These are phyloP conservation scores for Florisuga fusca DNA, from an alignment of 2,797 vertebrate genomes.

Conservation along the genomic window DNA sequence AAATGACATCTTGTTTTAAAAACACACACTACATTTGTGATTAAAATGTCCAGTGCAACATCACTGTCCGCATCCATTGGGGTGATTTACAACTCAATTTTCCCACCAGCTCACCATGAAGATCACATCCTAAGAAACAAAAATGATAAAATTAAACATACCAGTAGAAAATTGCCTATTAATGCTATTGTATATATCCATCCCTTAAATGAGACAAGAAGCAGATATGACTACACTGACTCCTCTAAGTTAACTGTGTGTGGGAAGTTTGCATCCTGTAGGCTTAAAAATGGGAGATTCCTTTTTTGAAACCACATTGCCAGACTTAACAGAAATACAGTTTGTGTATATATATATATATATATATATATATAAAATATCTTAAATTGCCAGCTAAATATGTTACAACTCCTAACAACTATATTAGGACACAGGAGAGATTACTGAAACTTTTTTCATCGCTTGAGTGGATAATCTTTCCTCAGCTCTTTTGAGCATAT, in stretches of 20 bases:
- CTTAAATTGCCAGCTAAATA: not conserved
- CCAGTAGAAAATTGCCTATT: not conserved
- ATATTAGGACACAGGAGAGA: not conserved
- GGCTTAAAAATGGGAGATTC: not conserved
- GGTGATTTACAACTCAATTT: conserved; percentile 78
- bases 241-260: not conserved
- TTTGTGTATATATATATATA: not conserved
- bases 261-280: not conserved
- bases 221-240: not conserved
- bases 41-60: conserved; percentile 95
- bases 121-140: conserved; percentile 77
- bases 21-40: conserved; percentile 98
- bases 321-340: conserved; percentile 12
- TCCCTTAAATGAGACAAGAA: conserved; percentile 20
- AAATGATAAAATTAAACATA: conserved; percentile 49
- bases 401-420: not conserved
- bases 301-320: not conserved
- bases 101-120: conserved; percentile 77
- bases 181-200: not conserved
- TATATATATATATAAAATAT: not conserved
- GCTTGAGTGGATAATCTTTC: not conserved
- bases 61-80: conserved; percentile 97
- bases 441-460: not conserved
- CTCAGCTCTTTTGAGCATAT: not conserved
- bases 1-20: conserved; percentile 99